Evolutionary conservation across 2,113 vertebrate genomes (phyloP).

Genomic region (Oreotrochilus melanogaster): DNA sequence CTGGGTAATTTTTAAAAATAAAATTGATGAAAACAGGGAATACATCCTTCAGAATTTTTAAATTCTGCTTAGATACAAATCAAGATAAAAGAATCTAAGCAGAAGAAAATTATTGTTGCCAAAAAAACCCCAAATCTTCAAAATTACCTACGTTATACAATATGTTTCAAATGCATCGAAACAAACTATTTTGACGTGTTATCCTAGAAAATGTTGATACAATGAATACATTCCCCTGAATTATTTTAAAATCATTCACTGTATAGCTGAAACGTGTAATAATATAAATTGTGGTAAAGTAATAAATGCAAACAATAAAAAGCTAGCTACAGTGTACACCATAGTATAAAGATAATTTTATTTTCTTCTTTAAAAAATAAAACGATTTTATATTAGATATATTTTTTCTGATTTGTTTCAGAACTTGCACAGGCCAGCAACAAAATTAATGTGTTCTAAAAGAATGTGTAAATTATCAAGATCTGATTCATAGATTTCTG

Average conservation of each 20-base stretch:
- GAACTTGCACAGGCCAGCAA: background rate
- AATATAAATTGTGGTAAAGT: background rate
- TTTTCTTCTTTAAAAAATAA: background rate
- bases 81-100: background rate
- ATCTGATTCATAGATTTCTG: background rate
- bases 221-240: background rate
- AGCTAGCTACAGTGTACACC: background rate
- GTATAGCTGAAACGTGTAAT: background rate
- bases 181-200: background rate
- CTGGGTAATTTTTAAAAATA: accelerated
- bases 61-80: background rate
- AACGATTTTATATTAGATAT: background rate
- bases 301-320: background rate
- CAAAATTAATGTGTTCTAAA: background rate
- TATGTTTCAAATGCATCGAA: background rate
- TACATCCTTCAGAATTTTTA: background rate
- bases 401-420: background rate
- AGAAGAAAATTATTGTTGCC: background rate
- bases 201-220: background rate
- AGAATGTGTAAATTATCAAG: background rate
- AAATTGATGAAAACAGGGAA: background rate
- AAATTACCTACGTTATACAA: background rate
- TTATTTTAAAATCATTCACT: background rate
- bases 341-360: background rate
- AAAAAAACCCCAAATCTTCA: background rate